Evolutionary conservation across 2,888 invertebrate species (phyloP).

Genomic region (Habrosyne pyritoides): DNA sequence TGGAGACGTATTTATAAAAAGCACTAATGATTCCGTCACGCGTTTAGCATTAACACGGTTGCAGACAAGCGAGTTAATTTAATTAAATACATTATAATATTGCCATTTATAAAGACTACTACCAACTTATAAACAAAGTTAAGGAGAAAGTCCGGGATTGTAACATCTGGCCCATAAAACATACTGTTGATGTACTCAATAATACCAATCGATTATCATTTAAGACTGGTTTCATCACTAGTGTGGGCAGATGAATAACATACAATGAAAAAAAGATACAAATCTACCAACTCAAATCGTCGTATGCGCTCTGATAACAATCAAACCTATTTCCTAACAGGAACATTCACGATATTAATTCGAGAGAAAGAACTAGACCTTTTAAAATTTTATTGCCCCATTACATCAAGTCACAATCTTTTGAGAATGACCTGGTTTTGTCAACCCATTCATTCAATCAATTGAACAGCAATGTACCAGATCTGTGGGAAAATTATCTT

Average conservation of each 20-base stretch:
- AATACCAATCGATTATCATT: slow-evolving; percentile 53
- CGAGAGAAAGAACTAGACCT: not conserved
- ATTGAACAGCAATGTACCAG: not conserved
- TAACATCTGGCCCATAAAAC: slow-evolving; percentile 42
- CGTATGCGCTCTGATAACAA: not conserved
- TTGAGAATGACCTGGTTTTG: not conserved
- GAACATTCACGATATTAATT: not conserved
- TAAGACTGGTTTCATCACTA: slow-evolving; percentile 42
- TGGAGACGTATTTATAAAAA: not conserved
- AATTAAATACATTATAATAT: not conserved
- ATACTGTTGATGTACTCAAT: slow-evolving; percentile 31
- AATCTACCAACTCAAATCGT: not conserved
- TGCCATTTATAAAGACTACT: not conserved
- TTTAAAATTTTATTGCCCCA: not conserved
- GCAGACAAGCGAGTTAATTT: not conserved
- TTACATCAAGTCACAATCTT: not conserved
- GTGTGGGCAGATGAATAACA: slow-evolving; percentile 43
- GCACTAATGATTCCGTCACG: not conserved
- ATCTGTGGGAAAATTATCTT: slow-evolving; percentile 4
- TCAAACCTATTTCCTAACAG: not conserved
- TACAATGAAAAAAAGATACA: slow-evolving; percentile 20
- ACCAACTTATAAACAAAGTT: slow-evolving; percentile 33
- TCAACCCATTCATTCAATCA: not conserved
- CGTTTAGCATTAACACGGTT: not conserved
- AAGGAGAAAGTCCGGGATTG: slow-evolving; percentile 50